A percentile compares a stretch with the other conserved stretches of the same genome.
phyloP scores from a whole-genome alignment of 2,113 vertebrate species.

The Epinephelus cyanopodus region DNA sequence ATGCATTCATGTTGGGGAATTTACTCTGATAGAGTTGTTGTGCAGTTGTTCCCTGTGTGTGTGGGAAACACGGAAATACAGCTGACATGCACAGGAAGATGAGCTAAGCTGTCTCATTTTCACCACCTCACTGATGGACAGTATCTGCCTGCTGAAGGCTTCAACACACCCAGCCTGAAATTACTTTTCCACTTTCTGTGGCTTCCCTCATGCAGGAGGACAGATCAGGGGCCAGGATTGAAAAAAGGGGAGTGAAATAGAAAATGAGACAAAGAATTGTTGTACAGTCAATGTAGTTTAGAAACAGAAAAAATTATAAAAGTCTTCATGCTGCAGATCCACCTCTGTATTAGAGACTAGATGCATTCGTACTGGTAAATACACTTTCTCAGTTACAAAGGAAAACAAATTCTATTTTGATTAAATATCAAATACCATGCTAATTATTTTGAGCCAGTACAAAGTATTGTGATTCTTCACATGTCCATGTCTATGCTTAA shows the following conservation, averaged over 20 bases:
- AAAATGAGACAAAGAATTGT: background rate
- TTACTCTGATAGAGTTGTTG: background rate
- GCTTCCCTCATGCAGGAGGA: background rate
- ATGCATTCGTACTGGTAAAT: background rate
- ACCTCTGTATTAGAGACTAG: background rate
- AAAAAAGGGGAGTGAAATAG: background rate
- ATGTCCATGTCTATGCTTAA: too few relatives aligned
- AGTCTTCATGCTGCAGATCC: background rate
- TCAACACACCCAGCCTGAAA: constrained; percentile 19
- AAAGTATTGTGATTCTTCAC: background rate
- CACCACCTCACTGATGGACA: constrained; percentile 16
- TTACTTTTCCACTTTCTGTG: constrained; percentile 21
- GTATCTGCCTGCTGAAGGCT: constrained; percentile 9
- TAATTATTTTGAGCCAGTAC: background rate
- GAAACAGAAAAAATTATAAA: background rate
- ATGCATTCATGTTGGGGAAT: background rate
- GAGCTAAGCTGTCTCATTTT: constrained; percentile 22
- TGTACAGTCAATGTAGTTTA: background rate
- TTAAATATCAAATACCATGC: background rate
- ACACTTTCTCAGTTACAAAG: background rate
- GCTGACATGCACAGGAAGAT: constrained; percentile 33
- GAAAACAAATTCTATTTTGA: background rate
- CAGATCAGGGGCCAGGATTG: background rate
- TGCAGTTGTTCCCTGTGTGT: background rate
- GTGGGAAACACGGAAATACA: constrained; percentile 22